These are phyloP conservation scores for Chymomyza caudatula DNA, from an alignment of 2,888 invertebrate species.

Conservation along the genomic window DNA sequence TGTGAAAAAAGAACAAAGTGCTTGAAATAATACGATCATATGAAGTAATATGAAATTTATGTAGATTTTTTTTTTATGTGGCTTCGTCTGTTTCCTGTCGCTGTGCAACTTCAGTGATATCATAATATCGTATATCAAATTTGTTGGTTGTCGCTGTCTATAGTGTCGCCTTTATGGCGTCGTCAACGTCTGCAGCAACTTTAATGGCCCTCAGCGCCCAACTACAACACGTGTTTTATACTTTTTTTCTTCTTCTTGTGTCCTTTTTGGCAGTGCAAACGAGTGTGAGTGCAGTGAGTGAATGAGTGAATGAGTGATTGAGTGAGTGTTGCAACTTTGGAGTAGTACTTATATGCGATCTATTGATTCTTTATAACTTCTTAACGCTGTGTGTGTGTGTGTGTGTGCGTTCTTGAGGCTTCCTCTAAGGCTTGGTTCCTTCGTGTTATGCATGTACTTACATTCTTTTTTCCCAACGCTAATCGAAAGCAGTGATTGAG, in stretches of 20 bases:
- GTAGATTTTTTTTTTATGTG: slow-evolving; percentile 28
- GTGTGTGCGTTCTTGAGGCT: not conserved
- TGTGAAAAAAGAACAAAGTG: not conserved
- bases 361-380: slow-evolving; percentile 64
- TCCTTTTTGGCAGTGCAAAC: slow-evolving; percentile 30
- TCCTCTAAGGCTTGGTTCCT: not conserved
- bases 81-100: slow-evolving; percentile 66
- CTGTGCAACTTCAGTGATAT: slow-evolving; percentile 39
- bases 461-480: not conserved
- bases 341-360: slow-evolving; percentile 47
- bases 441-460: not conserved
- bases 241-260: not conserved
- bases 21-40: not conserved
- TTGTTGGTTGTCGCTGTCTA: slow-evolving; percentile 10
- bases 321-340: slow-evolving; percentile 15
- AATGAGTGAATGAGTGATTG: not conserved
- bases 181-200: not conserved
- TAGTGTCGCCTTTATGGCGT: not conserved
- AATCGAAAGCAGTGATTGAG: not conserved
- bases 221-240: not conserved
- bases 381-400: slow-evolving; percentile 24
- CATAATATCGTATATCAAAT: slow-evolving; percentile 65
- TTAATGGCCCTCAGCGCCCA: not conserved
- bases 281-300: no score
- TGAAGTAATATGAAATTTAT: not conserved